Evolutionary conservation across 2,888 invertebrate genomes (phyloP).

Genomic region (Leptopilina syphax): DNA sequence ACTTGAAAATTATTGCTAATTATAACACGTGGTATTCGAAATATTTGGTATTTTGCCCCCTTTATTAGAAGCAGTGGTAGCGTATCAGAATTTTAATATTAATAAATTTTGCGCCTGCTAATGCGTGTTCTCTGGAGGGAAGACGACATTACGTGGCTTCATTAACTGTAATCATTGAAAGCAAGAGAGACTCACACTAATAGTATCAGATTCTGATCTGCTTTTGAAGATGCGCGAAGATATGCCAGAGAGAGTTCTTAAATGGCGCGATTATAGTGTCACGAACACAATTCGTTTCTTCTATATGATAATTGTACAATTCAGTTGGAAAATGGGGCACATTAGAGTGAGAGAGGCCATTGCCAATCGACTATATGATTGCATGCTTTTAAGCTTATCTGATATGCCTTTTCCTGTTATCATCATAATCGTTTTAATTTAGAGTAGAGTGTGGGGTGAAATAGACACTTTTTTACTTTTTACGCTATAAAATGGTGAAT

Average conservation of each 20-base stretch:
- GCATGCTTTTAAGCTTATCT: not conserved
- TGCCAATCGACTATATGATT: slow-evolving; percentile 21
- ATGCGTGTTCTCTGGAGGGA: not conserved
- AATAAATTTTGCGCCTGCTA: slow-evolving; percentile 51
- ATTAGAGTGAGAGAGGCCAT: slow-evolving; percentile 11
- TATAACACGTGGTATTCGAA: slow-evolving; percentile 59
- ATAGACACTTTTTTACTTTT: too few relatives aligned
- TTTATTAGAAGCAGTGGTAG: slow-evolving; percentile 48
- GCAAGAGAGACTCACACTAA: not conserved
- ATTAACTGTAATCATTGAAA: slow-evolving; percentile 50
- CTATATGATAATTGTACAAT: slow-evolving; percentile 21
- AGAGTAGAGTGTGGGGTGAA: too few relatives aligned
- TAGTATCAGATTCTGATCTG: slow-evolving; percentile 1
- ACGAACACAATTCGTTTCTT: slow-evolving; percentile 33
- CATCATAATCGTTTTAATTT: too few relatives aligned
- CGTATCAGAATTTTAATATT: slow-evolving; percentile 52
- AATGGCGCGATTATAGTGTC: slow-evolving; percentile 17
- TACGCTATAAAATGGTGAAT: too few relatives aligned
- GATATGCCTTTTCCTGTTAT: too few relatives aligned
- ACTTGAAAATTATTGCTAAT: slow-evolving; percentile 58
- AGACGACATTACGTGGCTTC: slow-evolving; percentile 48
- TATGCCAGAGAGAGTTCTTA: slow-evolving; percentile 20
- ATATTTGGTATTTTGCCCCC: slow-evolving; percentile 11
- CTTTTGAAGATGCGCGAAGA: not conserved
- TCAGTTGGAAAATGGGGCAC: not conserved